Conservation (phyloP, 2,797 vertebrate species). For the Sandelia bainsii region DNA sequence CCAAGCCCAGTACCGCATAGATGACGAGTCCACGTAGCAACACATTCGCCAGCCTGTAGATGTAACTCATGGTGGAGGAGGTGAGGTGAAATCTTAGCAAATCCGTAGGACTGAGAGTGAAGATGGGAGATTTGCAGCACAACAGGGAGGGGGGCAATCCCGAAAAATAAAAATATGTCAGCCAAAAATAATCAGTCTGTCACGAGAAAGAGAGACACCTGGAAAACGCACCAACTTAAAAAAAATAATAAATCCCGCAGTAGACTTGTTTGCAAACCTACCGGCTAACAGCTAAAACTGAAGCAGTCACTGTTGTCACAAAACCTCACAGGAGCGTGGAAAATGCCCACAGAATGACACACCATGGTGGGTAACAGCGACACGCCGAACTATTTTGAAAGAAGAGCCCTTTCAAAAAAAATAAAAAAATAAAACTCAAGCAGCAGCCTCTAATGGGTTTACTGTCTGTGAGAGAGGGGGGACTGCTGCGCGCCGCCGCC, state of each 20-base stretch:
- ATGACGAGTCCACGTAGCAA: constrained; percentile 89
- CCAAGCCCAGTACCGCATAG: constrained; percentile 86
- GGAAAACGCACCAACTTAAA: constrained; percentile 57
- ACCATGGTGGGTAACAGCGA: constrained; percentile 48
- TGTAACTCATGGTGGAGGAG: constrained; percentile 82
- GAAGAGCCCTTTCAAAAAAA: constrained; percentile 11
- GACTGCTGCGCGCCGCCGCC: constrained; percentile 37
- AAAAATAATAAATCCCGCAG: constrained; percentile 41
- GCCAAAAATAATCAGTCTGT: neutral
- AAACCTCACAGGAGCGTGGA: constrained; percentile 45
- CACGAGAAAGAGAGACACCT: constrained; percentile 24
- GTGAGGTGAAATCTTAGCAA: constrained; percentile 45
- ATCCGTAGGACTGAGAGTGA: constrained; percentile 49
- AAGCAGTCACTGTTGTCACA: constrained; percentile 19
- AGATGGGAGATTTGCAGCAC: constrained; percentile 22
- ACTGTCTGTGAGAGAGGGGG: constrained; percentile 45
- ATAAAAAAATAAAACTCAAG: neutral
- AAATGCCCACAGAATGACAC: constrained; percentile 48
- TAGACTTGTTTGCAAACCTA: constrained; percentile 32
- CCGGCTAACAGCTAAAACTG: constrained; percentile 33
- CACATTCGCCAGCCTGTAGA: constrained; percentile 77
- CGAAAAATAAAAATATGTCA: neutral
- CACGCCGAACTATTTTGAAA: constrained; percentile 51
- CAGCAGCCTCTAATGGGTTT: constrained; percentile 57
- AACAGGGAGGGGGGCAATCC: constrained; percentile 12